Evolutionary conservation across 2,113 vertebrate species (phyloP), one percentile per base, ranked within the genome.

Genomic region (Pycnonotus jocosus): DNA sequence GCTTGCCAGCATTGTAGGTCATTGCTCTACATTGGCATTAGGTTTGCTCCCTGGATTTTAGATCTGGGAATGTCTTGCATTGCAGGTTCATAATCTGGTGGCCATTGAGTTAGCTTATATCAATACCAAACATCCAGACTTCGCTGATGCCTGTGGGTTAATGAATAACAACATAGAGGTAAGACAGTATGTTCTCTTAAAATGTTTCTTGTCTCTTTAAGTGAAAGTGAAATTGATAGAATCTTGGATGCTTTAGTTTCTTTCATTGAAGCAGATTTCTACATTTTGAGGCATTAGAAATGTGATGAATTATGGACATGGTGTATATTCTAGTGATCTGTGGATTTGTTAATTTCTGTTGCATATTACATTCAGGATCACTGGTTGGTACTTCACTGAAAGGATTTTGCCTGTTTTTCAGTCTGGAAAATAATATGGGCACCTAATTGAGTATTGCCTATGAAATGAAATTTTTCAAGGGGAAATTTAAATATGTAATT

Each of bases 101-200:
- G 99, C 99, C 40, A 99, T 99, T 81, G 99, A 99, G 93, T 94
- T 99, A 94, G 99, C 99, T 20, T 99, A 99, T 74, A 99, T 99
- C 98, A 99, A 99, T 96, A 99, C 99, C 72, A 99, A 99, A 85
- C 99, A 99, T 93, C 99, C 99, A 3, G 99, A 99, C 97, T 99
- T 99, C n/a, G 99, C 99, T 30, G 99, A 99, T 93, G 99, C 99
- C 88, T 99, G 99, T 94, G 99, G 99, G 31, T 97, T 99, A 92
- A 99, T 99, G 98, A 99, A 99, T 97, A 99, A 99, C 87, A 99
- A 99, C 92, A 98, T 99, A 94, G 99, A 99, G 98, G 99, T 99
- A 96, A 98, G 97, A 91, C 61, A 70, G 31, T n/a, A 47, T 3
- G 24, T 42, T 66, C 5, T 60, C n/a, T 92, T 73, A 40, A 61